Conservation (phyloP, 2,113 vertebrate genomes). For the Cephalophus harveyi region DNA sequence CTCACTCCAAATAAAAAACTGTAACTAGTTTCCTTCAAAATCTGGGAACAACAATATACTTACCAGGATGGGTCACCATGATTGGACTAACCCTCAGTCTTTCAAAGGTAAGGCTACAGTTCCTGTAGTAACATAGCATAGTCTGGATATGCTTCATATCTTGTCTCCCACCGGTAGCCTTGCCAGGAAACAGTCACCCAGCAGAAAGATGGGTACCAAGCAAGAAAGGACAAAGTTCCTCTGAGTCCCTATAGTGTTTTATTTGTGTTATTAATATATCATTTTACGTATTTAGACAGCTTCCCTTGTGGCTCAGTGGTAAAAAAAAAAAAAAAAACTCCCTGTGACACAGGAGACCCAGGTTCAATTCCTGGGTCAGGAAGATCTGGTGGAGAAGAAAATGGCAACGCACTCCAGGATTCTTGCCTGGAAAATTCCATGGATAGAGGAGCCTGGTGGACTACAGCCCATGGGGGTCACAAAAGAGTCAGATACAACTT, state of each 20-base stretch:
- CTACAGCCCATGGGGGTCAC: neutral
- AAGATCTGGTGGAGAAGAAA: neutral
- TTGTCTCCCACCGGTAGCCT: neutral
- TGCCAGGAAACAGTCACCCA: neutral
- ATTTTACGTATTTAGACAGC: neutral
- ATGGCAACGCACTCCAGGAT: neutral
- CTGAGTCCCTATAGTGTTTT: neutral
- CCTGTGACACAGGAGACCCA: neutral
- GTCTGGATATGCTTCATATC: neutral
- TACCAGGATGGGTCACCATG: neutral
- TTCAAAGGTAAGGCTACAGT: neutral
- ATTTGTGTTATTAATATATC: neutral
- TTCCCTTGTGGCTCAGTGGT: neutral
- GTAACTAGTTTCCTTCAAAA: neutral
- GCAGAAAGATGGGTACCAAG: neutral
- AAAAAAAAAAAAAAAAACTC: neutral
- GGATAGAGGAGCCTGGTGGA: neutral
- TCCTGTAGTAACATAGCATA: neutral
- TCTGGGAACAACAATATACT: neutral
- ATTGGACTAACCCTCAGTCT: neutral
- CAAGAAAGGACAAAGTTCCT: neutral
- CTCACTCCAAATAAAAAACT: conserved; percentile 24
- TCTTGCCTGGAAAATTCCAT: neutral
- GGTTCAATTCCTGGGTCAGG: neutral
- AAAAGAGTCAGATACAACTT: neutral